Base-by-base conservation (phyloP, 2,797 vertebrate species). In the Sebastes taczanowskii region DNA sequence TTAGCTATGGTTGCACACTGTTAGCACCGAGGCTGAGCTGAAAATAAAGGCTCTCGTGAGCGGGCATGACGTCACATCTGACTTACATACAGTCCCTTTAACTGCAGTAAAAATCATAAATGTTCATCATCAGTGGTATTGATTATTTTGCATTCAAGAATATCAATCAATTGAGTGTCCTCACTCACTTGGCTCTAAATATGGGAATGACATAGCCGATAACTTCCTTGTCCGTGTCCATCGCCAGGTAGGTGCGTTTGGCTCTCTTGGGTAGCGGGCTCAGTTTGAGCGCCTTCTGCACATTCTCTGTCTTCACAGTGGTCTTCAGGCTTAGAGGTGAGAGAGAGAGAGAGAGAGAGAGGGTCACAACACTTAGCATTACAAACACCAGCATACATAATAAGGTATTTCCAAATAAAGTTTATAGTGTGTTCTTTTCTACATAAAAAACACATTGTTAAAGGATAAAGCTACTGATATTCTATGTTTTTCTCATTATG, bases 191-290 rank as follows among this genome's bases (percentile, higher is more conserved):
- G 94, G 97, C 97, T 89, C 97, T 96, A 88, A 98, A 99, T 74
- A 98, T 91, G 18, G 98, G 98, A 66, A 99, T 94, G 53, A 98
- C 95, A 73, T 99, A 99, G 89, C 97, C 96, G 20, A 96, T 86
- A 74, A 96, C 89, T 86, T 97, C 93, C 63, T 94, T 93, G 83
- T 98, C 96, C 42, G 77, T 87, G 89, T 98, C 96, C 84, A 98
- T 96, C 2, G 96, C 96, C 78, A 96, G 84, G 86, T 96, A 95
- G 85, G 89, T 95, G 73, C 95, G 95, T 89, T 96, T 98, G 84
- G 96, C 96, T 94, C 96, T 96, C 91, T 97, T 98, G 79, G 96
- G 92, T 86, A 97, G 92, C 7, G 96, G 93, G 89, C 95, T 98
- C 86, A 97, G 94, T 83, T 95, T 97, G 23, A 92, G 77, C 94